These are phyloP conservation scores for Orius laevigatus DNA, from an alignment of 1,140 invertebrate genomes.

Conservation along the genomic window DNA sequence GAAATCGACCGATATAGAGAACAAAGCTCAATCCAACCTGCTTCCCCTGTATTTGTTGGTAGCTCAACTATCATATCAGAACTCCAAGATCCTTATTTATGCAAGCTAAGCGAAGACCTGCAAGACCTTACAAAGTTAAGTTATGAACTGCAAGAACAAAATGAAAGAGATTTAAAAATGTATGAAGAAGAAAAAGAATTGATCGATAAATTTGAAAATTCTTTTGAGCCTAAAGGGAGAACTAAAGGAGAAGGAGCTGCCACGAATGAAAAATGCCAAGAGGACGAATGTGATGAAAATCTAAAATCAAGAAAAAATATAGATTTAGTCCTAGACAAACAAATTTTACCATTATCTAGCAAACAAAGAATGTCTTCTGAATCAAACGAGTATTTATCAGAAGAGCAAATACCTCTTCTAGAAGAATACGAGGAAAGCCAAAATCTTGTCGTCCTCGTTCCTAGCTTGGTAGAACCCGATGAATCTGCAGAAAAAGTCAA, in stretches of 20 bases:
- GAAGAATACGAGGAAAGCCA: slow-evolving; percentile 12
- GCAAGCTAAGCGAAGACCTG: slow-evolving; percentile 36
- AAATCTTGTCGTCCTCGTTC: not conserved
- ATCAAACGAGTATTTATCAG: slow-evolving; percentile 4
- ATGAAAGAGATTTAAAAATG: slow-evolving; percentile 11
- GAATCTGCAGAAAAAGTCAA: not conserved
- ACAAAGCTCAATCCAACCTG: slow-evolving; percentile 17
- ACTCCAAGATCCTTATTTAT: slow-evolving; percentile 38
- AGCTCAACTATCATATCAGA: slow-evolving; percentile 28
- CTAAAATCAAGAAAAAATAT: not conserved
- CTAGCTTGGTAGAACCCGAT: not conserved
- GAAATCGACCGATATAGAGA: slow-evolving; percentile 52
- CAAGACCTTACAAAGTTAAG: slow-evolving; percentile 37
- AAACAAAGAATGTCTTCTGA: too few relatives aligned
- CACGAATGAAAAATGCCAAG: slow-evolving; percentile 13
- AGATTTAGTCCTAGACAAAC: not conserved
- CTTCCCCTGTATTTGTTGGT: not conserved
- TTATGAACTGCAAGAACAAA: slow-evolving; percentile 33
- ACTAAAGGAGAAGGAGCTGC: slow-evolving; percentile 15
- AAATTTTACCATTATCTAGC: too few relatives aligned
- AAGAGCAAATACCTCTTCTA: slow-evolving; percentile 14
- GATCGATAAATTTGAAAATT: slow-evolving; percentile 1
- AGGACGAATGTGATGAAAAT: not conserved
- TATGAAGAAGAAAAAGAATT: slow-evolving; percentile 10
- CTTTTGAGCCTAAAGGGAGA: not conserved